Percentiles rank a stretch among this genome's conserved stretches.
These are phyloP conservation scores for Sparidentex hasta DNA, from an alignment of 2,797 vertebrate species.

Conservation along the genomic window DNA sequence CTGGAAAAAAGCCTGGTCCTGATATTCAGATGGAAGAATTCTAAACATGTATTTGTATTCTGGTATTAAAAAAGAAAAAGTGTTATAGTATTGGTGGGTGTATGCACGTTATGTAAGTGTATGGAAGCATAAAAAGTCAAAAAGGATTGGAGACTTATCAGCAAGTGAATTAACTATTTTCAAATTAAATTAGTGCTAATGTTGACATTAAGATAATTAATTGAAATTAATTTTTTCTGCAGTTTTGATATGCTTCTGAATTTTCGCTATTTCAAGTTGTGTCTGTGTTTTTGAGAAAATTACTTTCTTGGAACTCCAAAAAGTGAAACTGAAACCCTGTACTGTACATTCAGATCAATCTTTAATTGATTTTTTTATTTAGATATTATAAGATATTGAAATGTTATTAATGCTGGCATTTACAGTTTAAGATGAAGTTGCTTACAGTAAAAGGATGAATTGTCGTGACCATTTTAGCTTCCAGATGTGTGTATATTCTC, in stretches of 20 bases:
- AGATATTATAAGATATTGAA: no score
- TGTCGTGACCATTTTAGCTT: background rate
- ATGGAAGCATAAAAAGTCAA: no score
- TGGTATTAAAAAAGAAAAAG: no score
- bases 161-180: background rate
- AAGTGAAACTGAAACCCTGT: background rate
- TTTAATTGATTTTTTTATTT: no score
- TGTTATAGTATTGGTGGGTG: no score
- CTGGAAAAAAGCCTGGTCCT: background rate
- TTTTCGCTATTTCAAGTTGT: no score
- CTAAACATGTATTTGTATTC: no score
- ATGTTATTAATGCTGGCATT: background rate
- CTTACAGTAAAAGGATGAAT: background rate
- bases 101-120: no score
- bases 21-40: no score
- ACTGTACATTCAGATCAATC: no score
- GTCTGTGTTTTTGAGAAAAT: background rate
- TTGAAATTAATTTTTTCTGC: background rate
- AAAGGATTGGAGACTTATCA: no score
- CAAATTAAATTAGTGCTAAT: background rate
- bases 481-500: background rate
- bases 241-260: background rate
- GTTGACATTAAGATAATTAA: background rate
- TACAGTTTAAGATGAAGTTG: background rate
- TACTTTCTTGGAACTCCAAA: background rate